These are phyloP conservation scores for Acropora yongei DNA, from an alignment of 64 coral and sea anemone species.

Conservation along the genomic window DNA sequence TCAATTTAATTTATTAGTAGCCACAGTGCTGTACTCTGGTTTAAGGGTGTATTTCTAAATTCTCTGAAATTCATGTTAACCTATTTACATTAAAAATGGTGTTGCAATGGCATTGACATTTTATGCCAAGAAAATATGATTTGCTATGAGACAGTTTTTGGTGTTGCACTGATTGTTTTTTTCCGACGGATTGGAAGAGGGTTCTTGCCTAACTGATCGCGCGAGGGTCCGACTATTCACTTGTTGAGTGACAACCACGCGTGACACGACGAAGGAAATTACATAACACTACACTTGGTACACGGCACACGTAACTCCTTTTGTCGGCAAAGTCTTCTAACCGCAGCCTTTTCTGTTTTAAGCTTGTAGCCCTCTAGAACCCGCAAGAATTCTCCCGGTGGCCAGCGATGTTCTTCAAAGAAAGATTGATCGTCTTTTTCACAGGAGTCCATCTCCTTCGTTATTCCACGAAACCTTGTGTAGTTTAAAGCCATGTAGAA, in stretches of 20 bases:
- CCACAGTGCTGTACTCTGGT: too few species aligned
- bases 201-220: too few species aligned
- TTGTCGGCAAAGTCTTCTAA: neutral
- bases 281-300: neutral
- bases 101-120: neutral
- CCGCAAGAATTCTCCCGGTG: slow-evolving; percentile 1
- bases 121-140: neutral
- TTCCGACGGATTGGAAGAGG: too few species aligned
- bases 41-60: neutral
- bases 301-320: neutral
- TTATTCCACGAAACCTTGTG: neutral
- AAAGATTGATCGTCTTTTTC: slow-evolving; percentile 36
- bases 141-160: neutral
- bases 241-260: too few species aligned
- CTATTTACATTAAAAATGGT: neutral
- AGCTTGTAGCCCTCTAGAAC: slow-evolving; percentile 10
- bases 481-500: slow-evolving; percentile 54
- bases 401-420: slow-evolving; percentile 53
- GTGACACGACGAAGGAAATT: neutral
- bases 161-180: too few species aligned
- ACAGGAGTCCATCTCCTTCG: slow-evolving; percentile 12
- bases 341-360: neutral
- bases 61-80: neutral
- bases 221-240: too few species aligned
- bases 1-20: too few species aligned